Evolutionary conservation across 2,113 vertebrate species (phyloP), one percentile per base, ranked within the genome.

Genomic region (Grallaria varia): DNA sequence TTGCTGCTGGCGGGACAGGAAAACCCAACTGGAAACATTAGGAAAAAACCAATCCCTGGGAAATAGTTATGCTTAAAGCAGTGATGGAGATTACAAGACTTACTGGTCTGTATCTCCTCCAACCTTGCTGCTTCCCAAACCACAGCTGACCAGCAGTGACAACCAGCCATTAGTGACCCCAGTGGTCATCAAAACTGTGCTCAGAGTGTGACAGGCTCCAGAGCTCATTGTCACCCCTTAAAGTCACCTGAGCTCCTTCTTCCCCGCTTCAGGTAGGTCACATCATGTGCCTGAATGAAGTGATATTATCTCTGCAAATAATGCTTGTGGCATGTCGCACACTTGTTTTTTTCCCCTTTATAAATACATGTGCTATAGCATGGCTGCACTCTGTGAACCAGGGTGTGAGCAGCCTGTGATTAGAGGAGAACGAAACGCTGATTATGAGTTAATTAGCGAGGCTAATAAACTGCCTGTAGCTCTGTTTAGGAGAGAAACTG

Each of bases 401-500:
- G 95, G 84, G 90, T 63, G 89, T 87, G 87, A 97, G 96, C 95
- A 97, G 96, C 92, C 95, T 96, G 97, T 95, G 96, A 98, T 97
- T 95, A 97, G 94, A 96, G 89, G 92, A 96, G 96, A 98, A 90
- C 31, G 62, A 73, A 95, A 82, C 0, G 23, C 95, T 97, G 97
- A 97, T 96, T 97, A 97, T 95, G 89, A 95, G 95, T 98, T 97
- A 98, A 98, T 98, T 97, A 97, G 97, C 89, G 92, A 91, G 91
- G 95, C 96, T 98, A 98, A 98, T 98, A 98, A 98, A 97, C 97
- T 96, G 96, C 92, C 90, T 97, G 90, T 84, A 90, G 95, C 90
- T 95, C 95, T 19, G 2, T 95, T 96, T 96, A 95, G 94, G 91
- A 97, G 91, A 96, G 92, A 95, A 96, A 95, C 80, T 92, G 47